Evolutionary conservation across 1,140 invertebrate genomes (phyloP), one percentile per base, ranked within the genome.

Genomic region (Macrocentrus cingulum): DNA sequence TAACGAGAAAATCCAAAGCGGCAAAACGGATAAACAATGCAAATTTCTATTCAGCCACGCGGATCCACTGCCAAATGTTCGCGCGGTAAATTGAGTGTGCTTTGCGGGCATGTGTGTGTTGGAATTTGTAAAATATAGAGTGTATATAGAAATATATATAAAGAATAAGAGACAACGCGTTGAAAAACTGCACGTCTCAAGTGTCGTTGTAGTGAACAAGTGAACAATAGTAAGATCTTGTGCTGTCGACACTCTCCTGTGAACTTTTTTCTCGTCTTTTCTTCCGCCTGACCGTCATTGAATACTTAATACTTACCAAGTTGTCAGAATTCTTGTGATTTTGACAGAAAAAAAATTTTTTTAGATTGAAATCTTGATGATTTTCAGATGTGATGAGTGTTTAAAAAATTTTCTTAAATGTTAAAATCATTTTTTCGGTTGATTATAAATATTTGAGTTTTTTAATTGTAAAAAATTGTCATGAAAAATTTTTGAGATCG

Each of bases 161-260:
- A 23, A n/a, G 16, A 8, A 13, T n/a, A n/a, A 16, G 20, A 41
- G 13, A 16, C 16, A 20, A 25, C 22, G 66, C 56, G 62, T 53
- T 66, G 56, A 62, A 66, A 64, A 36, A 59, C n/a, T 66, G 13
- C 22, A 11, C 23, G 25, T 49, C 46, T 49, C 46, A 23, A 49
- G 46, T 49, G 46, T 34, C 46, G 29, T 15, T 34, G n/a, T n/a
- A n/a, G n/a, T n/a, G n/a, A n/a, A n/a, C n/a, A n/a, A n/a, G 29
- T 7, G 46, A 49, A 49, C 25, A 49, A 49, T 34, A 23, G 23
- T 4, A 29, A 29, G 36, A 49, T 49, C 25, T 49, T 49, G 46
- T 49, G 29, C 36, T 15, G 13, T 49, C 18, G 46, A 23, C 29
- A 34, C 46, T 49, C 46, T 18, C 36, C 11, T 22, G 18, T 49